A percentile compares a stretch with the other conserved stretches of the same genome.
Conservation (phyloP, 2,888 invertebrate species). For the Steinernema hermaphroditum region DNA sequence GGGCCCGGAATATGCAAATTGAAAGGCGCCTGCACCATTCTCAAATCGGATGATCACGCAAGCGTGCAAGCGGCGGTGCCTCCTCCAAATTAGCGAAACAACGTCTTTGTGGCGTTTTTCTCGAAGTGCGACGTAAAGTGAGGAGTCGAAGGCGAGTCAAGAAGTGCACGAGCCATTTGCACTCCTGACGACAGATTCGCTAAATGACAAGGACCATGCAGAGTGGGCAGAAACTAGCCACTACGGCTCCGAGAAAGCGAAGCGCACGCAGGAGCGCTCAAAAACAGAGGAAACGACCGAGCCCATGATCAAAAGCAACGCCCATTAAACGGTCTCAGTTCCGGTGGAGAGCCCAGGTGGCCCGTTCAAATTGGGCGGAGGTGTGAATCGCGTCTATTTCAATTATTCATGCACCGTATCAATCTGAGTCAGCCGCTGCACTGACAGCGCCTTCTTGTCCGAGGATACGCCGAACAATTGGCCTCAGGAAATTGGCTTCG, state of each 20-base stretch:
- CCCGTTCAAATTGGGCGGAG: not conserved
- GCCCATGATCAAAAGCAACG: not conserved
- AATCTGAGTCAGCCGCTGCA: not conserved
- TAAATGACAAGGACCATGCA: constrained; percentile 7
- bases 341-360: constrained; percentile 24
- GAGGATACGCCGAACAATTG: not conserved
- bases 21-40: constrained; percentile 6
- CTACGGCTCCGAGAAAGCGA: not conserved
- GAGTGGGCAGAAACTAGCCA: not conserved
- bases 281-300: constrained; percentile 1
- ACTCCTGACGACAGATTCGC: constrained; percentile 16
- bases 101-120: constrained; percentile 15
- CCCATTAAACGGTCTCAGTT: constrained; percentile 15
- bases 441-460: not conserved
- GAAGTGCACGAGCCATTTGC: not conserved
- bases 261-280: not conserved
- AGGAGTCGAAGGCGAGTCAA: not conserved
- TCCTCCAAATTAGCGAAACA: constrained; percentile 26
- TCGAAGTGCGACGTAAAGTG: not conserved
- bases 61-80: constrained; percentile 24
- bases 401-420: constrained; percentile 5
- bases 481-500: constrained; percentile 1
- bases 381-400: constrained; percentile 2
- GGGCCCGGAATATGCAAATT: constrained; percentile 5
- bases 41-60: constrained; percentile 24